Base-by-base conservation (phyloP, 2,797 vertebrate species). In the Sebastes hopkinsi region DNA sequence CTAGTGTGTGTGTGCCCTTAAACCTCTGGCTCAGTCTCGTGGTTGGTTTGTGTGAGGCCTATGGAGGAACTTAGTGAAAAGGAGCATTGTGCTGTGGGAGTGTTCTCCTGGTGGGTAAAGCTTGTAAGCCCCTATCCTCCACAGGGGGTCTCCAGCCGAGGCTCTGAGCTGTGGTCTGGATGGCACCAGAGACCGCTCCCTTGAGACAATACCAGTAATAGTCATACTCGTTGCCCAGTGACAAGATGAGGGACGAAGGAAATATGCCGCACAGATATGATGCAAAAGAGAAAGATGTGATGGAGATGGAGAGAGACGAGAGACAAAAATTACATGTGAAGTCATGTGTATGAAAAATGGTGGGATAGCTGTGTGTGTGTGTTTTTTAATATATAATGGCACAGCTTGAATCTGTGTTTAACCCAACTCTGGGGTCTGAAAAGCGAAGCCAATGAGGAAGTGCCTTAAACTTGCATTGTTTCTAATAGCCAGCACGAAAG, bases 71-170 rank as follows among this genome's bases (percentile, higher is more conserved):
- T 85, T 42, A 23, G 78, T 95, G 91, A 95, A 96, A 95, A 93
- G 90, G 86, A 90, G 90, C 92, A 94, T 96, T 96, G 95, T 95
- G 91, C 85, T 80, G 80, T 87, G 89, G 91, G 88, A 92, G 90
- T 75, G 84, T 84, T 94, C 90, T 88, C 90, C 92, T 89, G 91
- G 88, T 82, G 91, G 89, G 92, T 86, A 90, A 90, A 88, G 79
- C 90, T 92, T 89, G 88, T 94, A 93, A 93, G 92, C 91, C 75
- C 81, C 89, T 92, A 84, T 88, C 68, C 92, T 92, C 92, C 87
- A 92, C 92, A 95, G 80, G 93, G 85, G 90, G 92, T 86, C 84
- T 92, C 89, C 84, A 92, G 92, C 83, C 30, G 79, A 84, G 87
- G 84, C 90, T 91, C 88, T 80, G 87, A 83, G 84, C 87, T 92